Conservation (phyloP, 2,797 vertebrate genomes). For the Sylvia borin region DNA sequence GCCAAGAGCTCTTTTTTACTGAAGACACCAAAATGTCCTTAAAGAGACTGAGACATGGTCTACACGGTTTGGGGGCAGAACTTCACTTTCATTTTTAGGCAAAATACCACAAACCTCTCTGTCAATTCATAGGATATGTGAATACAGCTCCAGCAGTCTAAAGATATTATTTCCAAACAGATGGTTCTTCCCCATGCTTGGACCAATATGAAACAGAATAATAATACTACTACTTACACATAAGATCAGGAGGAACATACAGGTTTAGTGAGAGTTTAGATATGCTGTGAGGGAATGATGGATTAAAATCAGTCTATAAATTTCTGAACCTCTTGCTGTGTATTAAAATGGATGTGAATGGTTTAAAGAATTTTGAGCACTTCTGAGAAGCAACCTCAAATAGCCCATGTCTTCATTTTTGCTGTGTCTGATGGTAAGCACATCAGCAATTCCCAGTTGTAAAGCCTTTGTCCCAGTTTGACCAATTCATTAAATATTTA, state of each 20-base stretch:
- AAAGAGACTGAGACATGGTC: not conserved
- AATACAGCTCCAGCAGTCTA: not conserved
- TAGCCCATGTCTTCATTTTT: not conserved
- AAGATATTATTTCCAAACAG: not conserved
- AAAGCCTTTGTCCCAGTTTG: not conserved
- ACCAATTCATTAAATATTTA: not conserved
- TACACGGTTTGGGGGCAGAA: not conserved
- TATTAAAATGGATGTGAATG: constrained; percentile 8
- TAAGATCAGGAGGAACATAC: not conserved
- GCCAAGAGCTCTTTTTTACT: not conserved
- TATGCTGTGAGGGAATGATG: not conserved
- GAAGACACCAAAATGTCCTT: not conserved
- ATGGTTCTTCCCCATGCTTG: not conserved
- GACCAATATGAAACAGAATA: not conserved
- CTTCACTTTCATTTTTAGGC: not conserved
- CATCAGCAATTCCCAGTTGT: not conserved
- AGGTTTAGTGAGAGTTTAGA: not conserved
- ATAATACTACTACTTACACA: not conserved
- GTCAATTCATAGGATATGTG: not conserved
- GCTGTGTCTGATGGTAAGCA: not conserved
- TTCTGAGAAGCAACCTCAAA: not conserved
- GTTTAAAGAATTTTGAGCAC: not conserved
- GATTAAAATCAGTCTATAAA: constrained; percentile 10
- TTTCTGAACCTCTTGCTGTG: not conserved
- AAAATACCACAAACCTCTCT: not conserved